phyloP scores from a whole-genome alignment of 2,113 vertebrate genomes.

The Hemiprocne comata region DNA sequence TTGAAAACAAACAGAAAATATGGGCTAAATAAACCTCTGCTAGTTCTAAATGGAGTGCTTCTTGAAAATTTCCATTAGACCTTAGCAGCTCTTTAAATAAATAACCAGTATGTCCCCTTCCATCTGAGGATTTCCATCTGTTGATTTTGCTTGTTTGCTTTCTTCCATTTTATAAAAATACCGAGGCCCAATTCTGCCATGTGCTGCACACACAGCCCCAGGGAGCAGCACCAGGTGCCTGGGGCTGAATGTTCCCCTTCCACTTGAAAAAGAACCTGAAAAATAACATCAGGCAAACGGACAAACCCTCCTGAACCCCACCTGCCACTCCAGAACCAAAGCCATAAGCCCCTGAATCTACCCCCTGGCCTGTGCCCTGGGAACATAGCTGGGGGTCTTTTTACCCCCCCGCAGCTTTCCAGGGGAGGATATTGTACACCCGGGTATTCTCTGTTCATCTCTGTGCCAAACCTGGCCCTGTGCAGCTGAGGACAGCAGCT shows the following conservation, averaged over 20 bases:
- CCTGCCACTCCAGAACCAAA: neutral
- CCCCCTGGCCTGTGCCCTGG: neutral
- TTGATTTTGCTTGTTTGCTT: constrained; percentile 25
- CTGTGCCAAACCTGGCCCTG: neutral
- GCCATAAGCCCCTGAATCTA: neutral
- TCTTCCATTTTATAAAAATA: neutral
- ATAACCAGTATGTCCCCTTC: constrained; percentile 25
- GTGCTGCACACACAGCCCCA: neutral
- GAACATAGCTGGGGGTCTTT: fast-evolving
- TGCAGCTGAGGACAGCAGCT: neutral
- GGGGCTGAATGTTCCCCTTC: neutral
- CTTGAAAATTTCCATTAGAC: constrained; percentile 52
- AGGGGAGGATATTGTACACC: neutral
- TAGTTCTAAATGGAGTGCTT: constrained; percentile 36
- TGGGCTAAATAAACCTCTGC: constrained; percentile 41
- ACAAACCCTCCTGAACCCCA: neutral
- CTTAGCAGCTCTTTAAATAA: constrained; percentile 47
- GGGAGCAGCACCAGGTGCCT: fast-evolving
- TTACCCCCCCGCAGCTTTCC: neutral
- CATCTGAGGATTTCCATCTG: constrained; percentile 41
- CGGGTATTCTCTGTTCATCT: neutral
- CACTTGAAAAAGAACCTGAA: neutral
- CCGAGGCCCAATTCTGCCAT: neutral
- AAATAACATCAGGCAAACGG: neutral
- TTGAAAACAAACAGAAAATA: constrained; percentile 60